These are phyloP conservation scores for Synanthedon tipuliformis DNA, from an alignment of 2,888 invertebrate species.

Conservation along the genomic window DNA sequence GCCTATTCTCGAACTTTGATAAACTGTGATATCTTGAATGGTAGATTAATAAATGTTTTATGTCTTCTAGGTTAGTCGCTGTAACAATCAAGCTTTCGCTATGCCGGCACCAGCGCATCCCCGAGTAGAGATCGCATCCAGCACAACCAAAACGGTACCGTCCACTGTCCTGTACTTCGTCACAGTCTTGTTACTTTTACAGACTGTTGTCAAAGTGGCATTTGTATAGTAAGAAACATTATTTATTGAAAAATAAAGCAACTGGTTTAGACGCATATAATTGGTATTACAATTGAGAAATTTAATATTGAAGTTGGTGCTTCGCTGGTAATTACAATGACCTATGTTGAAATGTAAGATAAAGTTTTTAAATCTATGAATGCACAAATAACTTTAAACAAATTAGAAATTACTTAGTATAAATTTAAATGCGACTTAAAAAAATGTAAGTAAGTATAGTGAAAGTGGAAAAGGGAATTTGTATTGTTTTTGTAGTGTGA, in stretches of 20 bases:
- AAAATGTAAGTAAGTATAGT: neutral
- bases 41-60: neutral
- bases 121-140: slow-evolving; percentile 11
- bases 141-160: slow-evolving; percentile 25
- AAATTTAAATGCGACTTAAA: no score
- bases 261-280: no score
- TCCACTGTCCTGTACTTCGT: slow-evolving; percentile 50
- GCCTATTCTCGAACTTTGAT: no score
- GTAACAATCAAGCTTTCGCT: slow-evolving; percentile 51
- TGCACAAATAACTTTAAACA: no score
- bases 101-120: slow-evolving; percentile 30
- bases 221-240: slow-evolving; percentile 22
- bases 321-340: no score
- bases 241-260: no score
- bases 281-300: no score
- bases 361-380: no score
- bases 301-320: no score
- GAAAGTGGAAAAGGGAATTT: slow-evolving; percentile 6
- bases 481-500: slow-evolving; percentile 14
- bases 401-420: no score
- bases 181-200: slow-evolving; percentile 45
- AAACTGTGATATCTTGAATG: no score
- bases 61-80: slow-evolving; percentile 41
- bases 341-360: no score
- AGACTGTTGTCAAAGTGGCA: slow-evolving; percentile 53